Evolutionary conservation across 2,113 vertebrate genomes (phyloP).

Genomic region (Probosciger aterrimus): DNA sequence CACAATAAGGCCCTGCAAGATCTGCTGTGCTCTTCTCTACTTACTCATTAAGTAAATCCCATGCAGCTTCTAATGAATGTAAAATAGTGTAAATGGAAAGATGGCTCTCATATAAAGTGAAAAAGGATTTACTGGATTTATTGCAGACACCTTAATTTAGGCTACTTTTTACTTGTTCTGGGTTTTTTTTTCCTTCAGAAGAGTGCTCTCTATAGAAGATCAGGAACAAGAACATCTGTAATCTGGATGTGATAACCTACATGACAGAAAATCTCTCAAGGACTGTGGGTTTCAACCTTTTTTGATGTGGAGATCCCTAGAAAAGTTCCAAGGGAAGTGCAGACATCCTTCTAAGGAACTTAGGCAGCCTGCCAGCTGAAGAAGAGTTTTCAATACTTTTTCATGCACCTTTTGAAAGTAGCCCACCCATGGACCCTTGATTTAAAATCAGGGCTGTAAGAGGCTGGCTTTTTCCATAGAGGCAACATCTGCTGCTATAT

Average conservation of each 20-base stretch:
- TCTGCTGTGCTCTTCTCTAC: slow-evolving; percentile 9
- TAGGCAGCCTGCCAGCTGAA: not conserved
- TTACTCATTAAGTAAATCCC: slow-evolving; percentile 3
- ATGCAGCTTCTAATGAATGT: not conserved
- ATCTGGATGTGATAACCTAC: not conserved
- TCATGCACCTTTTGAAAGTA: not conserved
- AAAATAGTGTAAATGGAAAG: not conserved
- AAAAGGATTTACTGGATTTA: not conserved
- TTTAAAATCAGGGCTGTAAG: not conserved
- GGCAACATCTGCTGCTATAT: not conserved
- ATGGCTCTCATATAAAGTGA: not conserved
- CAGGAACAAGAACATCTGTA: not conserved
- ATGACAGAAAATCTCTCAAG: not conserved
- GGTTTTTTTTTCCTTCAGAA: not conserved
- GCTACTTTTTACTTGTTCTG: not conserved
- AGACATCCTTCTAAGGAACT: not conserved
- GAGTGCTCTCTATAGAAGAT: not conserved
- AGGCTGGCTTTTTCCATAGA: not conserved
- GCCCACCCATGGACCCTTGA: not conserved
- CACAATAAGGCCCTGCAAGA: not conserved
- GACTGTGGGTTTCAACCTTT: not conserved
- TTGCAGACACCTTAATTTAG: not conserved
- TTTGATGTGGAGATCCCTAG: not conserved
- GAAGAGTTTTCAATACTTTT: not conserved
- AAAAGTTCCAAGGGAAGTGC: not conserved